Percentiles rank a stretch among this genome's conserved stretches.
phyloP scores from a whole-genome alignment of 2,888 invertebrate genomes.

The Liopterus haemorrhoidalis region DNA sequence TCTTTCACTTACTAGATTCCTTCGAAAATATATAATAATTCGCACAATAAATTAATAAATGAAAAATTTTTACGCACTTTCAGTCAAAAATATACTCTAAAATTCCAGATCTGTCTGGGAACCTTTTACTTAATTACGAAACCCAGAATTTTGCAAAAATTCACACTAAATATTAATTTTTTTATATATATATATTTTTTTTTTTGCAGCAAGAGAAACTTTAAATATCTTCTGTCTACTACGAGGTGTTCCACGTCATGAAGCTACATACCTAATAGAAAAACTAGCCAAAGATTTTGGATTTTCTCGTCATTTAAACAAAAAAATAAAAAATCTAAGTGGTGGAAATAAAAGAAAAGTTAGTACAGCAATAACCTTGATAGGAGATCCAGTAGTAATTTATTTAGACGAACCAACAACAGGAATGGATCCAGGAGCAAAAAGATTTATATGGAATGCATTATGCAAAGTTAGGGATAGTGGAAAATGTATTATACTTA shows the following conservation, averaged over 20 bases:
- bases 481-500: constrained; percentile 72
- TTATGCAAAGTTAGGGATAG: constrained; percentile 61
- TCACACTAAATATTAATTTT: too few species aligned
- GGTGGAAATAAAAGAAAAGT: constrained; percentile 55
- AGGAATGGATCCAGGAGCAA: constrained; percentile 73
- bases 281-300: constrained; percentile 45
- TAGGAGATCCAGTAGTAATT: constrained; percentile 52
- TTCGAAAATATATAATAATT: too few species aligned
- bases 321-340: constrained; percentile 45
- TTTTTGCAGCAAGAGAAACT: constrained; percentile 49
- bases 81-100: too few species aligned
- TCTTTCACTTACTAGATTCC: too few species aligned
- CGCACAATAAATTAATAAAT: too few species aligned
- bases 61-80: too few species aligned
- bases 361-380: constrained; percentile 51
- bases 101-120: too few species aligned
- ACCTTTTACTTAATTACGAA: too few species aligned
- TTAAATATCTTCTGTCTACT: constrained; percentile 50
- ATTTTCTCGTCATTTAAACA: constrained; percentile 45
- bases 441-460: constrained; percentile 74
- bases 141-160: too few species aligned
- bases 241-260: constrained; percentile 43
- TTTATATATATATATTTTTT: too few species aligned
- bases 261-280: constrained; percentile 38
- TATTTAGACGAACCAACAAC: constrained; percentile 53